A percentile compares a stretch with the other conserved stretches of the same genome.
Evolutionary conservation across 64 coral and sea anemone species (phyloP).

Genomic region (Montipora cactus): DNA sequence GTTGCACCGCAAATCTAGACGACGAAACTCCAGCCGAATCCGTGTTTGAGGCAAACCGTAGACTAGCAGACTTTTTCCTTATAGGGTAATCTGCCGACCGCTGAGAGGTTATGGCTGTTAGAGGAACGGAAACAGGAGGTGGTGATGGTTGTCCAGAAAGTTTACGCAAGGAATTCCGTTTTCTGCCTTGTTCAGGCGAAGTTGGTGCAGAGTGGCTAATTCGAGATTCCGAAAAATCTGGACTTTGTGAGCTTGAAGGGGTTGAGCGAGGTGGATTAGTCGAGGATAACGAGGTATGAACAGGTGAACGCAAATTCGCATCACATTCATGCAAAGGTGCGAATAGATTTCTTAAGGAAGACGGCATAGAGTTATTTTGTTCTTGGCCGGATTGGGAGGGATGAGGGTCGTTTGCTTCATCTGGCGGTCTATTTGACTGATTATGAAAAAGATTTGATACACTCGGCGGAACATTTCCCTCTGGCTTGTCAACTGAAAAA

Average conservation of each 20-base stretch:
- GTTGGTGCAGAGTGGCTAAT: constrained; percentile 29
- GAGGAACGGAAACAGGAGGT: not conserved
- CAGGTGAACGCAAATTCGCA: not conserved
- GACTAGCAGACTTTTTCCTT: not conserved
- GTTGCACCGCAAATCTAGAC: constrained; percentile 1
- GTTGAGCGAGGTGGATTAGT: not conserved
- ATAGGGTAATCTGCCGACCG: not conserved
- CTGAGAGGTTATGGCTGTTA: not conserved
- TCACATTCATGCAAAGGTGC: not conserved
- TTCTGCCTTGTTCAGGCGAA: constrained; percentile 29
- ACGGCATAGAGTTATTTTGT: constrained; percentile 1
- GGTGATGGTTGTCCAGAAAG: not conserved
- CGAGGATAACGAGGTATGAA: not conserved
- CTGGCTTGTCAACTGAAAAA: not conserved
- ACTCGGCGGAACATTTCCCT: not conserved
- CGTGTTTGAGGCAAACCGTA: not conserved
- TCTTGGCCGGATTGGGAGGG: not conserved
- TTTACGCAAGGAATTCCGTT: not conserved
- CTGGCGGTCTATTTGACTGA: not conserved
- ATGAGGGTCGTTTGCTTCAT: not conserved
- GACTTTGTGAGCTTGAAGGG: not conserved
- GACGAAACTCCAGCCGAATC: not conserved
- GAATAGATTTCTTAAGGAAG: constrained; percentile 28
- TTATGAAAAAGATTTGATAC: not conserved
- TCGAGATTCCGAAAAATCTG: not conserved